Percentiles rank a stretch among this genome's conserved stretches.
Evolutionary conservation across 2,888 invertebrate species (phyloP).

Genomic region (Brachyptera risi): DNA sequence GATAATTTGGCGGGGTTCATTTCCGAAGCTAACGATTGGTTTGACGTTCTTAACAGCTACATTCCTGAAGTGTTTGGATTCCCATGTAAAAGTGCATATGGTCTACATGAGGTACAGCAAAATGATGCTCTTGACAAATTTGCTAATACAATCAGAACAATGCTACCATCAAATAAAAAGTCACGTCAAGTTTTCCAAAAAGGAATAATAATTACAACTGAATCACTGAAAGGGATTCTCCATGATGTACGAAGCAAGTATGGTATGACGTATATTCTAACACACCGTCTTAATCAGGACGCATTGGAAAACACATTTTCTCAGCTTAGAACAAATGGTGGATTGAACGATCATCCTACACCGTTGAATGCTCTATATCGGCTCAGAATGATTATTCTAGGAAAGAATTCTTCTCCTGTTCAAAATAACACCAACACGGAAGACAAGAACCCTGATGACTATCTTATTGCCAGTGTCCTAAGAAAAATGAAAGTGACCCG

Average conservation of each 20-base stretch:
- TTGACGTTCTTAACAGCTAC: conserved; percentile 37
- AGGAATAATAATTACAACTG: conserved; percentile 33
- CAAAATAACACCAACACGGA: conserved; percentile 24
- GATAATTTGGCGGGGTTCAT: conserved; percentile 35
- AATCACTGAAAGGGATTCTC: conserved; percentile 30
- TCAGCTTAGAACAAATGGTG: conserved; percentile 33
- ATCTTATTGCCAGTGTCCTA: conserved; percentile 26
- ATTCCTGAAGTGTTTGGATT: conserved; percentile 13
- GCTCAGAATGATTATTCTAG: conserved; percentile 35
- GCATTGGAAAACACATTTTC: conserved; percentile 33
- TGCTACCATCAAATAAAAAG: conserved; percentile 29
- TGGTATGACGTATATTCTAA: conserved; percentile 31
- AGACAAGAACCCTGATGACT: conserved; percentile 24
- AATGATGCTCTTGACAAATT: conserved; percentile 32
- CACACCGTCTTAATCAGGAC: conserved; percentile 35
- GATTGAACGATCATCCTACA: conserved; percentile 35
- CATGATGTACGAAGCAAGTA: conserved; percentile 24
- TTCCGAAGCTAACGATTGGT: conserved; percentile 37
- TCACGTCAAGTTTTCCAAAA: conserved; percentile 33
- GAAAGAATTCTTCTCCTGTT: conserved; percentile 31
- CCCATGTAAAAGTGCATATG: conserved; percentile 34
- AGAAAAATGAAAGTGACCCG: conserved; percentile 22
- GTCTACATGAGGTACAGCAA: conserved; percentile 30
- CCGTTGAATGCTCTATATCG: conserved; percentile 34
- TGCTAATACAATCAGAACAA: conserved; percentile 24